These are phyloP conservation scores for Nematolebias whitei DNA, from an alignment of 2,113 vertebrate genomes.

Conservation along the genomic window DNA sequence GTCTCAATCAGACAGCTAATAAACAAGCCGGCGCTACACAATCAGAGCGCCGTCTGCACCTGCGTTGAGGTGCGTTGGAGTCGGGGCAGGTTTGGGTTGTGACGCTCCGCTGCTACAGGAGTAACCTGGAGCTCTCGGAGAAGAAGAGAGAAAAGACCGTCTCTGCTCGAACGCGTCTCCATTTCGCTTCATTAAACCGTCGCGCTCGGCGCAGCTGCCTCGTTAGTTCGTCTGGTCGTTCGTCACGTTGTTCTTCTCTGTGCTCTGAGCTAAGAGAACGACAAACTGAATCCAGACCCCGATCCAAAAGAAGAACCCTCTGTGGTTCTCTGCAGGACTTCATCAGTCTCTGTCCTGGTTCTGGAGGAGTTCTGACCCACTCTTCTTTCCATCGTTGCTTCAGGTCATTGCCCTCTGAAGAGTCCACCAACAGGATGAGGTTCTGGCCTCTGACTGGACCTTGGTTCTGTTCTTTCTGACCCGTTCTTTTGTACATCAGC, in stretches of 20 bases:
- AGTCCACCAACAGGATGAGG: too few relatives aligned
- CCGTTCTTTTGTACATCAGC: too few relatives aligned
- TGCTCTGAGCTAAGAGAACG: not conserved
- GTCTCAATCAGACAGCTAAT: slow-evolving; percentile 72
- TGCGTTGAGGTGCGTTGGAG: slow-evolving; percentile 12
- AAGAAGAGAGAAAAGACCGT: slow-evolving; percentile 17
- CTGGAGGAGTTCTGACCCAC: too few relatives aligned
- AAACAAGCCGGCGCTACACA: slow-evolving; percentile 72
- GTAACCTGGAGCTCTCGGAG: slow-evolving; percentile 53
- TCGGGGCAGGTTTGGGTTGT: slow-evolving; percentile 12
- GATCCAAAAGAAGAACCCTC: too few relatives aligned
- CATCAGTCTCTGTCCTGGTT: too few relatives aligned
- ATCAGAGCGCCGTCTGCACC: slow-evolving; percentile 55
- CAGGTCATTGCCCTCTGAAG: too few relatives aligned
- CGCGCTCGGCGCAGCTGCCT: slow-evolving; percentile 13
- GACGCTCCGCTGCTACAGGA: slow-evolving; percentile 34
- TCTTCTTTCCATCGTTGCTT: too few relatives aligned
- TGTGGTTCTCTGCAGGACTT: too few relatives aligned
- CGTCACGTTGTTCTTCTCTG: slow-evolving; percentile 26
- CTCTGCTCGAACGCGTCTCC: slow-evolving; percentile 46
- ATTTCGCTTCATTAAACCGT: slow-evolving; percentile 51
- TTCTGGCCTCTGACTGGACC: too few relatives aligned
- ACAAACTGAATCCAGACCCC: too few relatives aligned
- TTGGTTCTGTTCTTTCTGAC: too few relatives aligned
- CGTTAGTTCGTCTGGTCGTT: slow-evolving; percentile 21